Evolutionary conservation across 2,888 invertebrate species (phyloP).

Genomic region (Helobdella robusta): DNA sequence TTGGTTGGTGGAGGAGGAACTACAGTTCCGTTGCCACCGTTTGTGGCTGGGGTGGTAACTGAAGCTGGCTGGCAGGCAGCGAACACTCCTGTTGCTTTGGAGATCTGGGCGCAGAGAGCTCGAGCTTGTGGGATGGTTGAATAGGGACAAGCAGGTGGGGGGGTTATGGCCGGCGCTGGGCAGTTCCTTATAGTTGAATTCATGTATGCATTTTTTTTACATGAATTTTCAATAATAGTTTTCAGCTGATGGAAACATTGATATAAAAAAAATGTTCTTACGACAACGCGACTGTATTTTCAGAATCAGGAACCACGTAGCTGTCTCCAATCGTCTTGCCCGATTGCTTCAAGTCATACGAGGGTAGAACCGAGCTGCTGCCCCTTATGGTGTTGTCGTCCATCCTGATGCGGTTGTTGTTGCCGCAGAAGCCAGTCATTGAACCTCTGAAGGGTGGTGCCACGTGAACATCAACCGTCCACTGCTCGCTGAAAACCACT

Average conservation of each 20-base stretch:
- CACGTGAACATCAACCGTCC: not conserved
- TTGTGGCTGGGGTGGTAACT: not conserved
- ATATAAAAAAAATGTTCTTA: too few relatives aligned
- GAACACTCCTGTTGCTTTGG: not conserved
- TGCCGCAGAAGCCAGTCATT: not conserved
- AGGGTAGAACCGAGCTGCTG: not conserved
- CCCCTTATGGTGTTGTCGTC: not conserved
- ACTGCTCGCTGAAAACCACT: not conserved
- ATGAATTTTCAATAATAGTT: too few relatives aligned
- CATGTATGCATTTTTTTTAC: too few relatives aligned
- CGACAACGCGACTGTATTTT: not conserved
- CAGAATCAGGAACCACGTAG: conserved; percentile 6
- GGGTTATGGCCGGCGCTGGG: not conserved
- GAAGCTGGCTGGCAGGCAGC: not conserved
- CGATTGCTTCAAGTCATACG: not conserved
- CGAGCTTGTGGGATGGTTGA: not conserved
- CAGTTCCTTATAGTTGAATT: too few relatives aligned
- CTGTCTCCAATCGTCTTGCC: conserved; percentile 11
- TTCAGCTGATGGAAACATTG: too few relatives aligned
- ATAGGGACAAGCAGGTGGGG: not conserved
- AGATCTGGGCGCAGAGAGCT: not conserved
- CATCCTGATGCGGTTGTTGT: not conserved
- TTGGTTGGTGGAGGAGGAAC: too few relatives aligned
- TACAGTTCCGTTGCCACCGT: not conserved
- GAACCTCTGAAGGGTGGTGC: not conserved